These are phyloP conservation scores for Lasius fuliginosus DNA, from an alignment of 2,888 invertebrate species.

Conservation along the genomic window DNA sequence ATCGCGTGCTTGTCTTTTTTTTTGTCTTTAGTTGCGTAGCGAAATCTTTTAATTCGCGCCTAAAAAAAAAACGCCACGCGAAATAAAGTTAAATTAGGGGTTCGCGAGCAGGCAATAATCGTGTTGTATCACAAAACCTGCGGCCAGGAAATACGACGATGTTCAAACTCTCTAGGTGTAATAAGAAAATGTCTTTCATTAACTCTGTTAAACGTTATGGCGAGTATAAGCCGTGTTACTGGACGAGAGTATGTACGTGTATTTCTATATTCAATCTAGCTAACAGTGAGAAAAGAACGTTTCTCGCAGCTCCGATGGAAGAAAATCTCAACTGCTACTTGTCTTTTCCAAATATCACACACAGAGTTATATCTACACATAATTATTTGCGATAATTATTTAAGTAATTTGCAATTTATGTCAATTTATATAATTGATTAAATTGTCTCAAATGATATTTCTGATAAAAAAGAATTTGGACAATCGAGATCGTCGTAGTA, in stretches of 20 bases:
- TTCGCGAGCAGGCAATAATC: conserved; percentile 62
- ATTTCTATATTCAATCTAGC: conserved; percentile 69
- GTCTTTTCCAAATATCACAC: not conserved
- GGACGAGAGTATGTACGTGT: conserved; percentile 67
- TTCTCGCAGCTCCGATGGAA: conserved; percentile 37
- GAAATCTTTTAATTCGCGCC: conserved; percentile 34
- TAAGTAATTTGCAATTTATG: not conserved
- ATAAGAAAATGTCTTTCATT: conserved; percentile 84
- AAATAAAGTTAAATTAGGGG: conserved; percentile 25
- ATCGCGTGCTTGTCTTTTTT: not conserved
- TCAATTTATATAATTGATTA: conserved; percentile 6
- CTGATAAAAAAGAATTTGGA: not conserved
- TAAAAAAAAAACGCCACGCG: conserved; percentile 15
- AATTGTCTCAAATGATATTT: not conserved
- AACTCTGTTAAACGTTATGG: conserved; percentile 79
- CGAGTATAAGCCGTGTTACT: conserved; percentile 79
- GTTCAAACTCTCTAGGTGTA: conserved; percentile 76
- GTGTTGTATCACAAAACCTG: conserved; percentile 39
- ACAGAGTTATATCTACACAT: not conserved
- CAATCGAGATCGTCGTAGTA: not conserved
- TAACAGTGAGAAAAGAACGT: conserved; percentile 53
- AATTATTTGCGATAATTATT: not conserved
- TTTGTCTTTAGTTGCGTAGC: not conserved
- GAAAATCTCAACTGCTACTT: not conserved
- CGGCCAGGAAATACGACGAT: conserved; percentile 56